A percentile compares a stretch with the other conserved stretches of the same genome.
Conservation (phyloP, 1,140 invertebrate genomes). For the Penaeus chinensis region DNA sequence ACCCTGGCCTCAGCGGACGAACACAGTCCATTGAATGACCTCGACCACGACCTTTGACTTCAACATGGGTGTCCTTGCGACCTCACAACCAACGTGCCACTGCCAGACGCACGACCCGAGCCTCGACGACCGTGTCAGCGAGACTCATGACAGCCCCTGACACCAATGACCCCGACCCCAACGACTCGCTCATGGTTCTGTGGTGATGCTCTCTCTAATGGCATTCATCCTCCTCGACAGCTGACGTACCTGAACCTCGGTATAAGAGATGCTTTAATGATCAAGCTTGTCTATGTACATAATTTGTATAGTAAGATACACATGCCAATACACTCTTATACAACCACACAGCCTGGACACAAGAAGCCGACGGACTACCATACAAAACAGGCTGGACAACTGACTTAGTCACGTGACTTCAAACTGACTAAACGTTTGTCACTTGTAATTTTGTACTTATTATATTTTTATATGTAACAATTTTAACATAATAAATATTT, state of each 20-base stretch:
- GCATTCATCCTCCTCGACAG: not conserved
- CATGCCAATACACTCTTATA: no score
- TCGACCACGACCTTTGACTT: not conserved
- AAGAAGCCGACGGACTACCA: no score
- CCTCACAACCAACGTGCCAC: not conserved
- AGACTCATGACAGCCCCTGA: no score
- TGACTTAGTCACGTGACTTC: no score
- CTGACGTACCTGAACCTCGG: slow-evolving; percentile 31
- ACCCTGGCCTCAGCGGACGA: not conserved
- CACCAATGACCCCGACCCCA: not conserved
- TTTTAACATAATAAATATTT: no score
- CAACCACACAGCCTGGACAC: no score
- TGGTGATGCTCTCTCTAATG: not conserved
- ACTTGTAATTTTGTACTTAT: no score
- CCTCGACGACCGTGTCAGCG: no score
- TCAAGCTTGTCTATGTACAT: slow-evolving; percentile 17
- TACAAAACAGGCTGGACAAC: no score
- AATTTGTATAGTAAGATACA: slow-evolving; percentile 3
- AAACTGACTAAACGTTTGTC: no score
- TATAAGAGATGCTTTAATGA: slow-evolving; percentile 33
- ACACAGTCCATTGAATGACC: slow-evolving; percentile 30
- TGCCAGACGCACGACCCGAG: not conserved
- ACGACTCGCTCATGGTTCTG: not conserved
- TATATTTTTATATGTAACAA: no score
- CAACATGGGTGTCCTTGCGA: not conserved